Conservation (phyloP, 2,113 vertebrate genomes). For the Amia ocellicauda region DNA sequence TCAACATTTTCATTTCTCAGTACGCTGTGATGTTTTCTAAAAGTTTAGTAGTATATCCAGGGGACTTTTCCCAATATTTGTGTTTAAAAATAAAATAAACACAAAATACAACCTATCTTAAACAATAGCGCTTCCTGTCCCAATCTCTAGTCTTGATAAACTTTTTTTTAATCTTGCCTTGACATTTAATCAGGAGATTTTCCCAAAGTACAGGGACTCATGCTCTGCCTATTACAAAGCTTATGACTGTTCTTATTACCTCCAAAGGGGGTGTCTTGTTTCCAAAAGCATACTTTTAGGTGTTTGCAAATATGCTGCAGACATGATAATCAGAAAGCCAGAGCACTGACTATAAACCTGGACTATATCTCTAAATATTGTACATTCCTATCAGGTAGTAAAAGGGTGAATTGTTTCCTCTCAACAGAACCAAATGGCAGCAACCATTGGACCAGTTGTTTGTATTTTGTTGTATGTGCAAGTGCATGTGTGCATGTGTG, state of each 20-base stretch:
- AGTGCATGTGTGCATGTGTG: conserved; percentile 12
- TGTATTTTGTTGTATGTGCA: conserved; percentile 12
- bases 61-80: too few relatives aligned
- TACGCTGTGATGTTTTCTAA: too few relatives aligned
- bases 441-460: conserved; percentile 35
- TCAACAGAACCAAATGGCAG: conserved; percentile 41
- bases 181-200: not conserved
- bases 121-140: too few relatives aligned
- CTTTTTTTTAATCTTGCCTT: too few relatives aligned
- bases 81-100: too few relatives aligned
- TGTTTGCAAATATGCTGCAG: not conserved
- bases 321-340: conserved; percentile 2
- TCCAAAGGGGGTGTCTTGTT: conserved; percentile 21
- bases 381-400: not conserved
- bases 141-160: too few relatives aligned
- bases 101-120: too few relatives aligned
- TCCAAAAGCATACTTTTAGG: conserved; percentile 42
- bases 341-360: conserved; percentile 16
- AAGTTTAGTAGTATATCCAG: too few relatives aligned
- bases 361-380: not conserved
- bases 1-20: too few relatives aligned
- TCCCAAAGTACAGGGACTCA: not conserved
- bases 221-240: conserved; percentile 37
- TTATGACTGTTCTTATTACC: conserved; percentile 65
- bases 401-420: conserved; percentile 19